phyloP scores from a whole-genome alignment of 2,113 vertebrate species.

The Taxidea taxus region DNA sequence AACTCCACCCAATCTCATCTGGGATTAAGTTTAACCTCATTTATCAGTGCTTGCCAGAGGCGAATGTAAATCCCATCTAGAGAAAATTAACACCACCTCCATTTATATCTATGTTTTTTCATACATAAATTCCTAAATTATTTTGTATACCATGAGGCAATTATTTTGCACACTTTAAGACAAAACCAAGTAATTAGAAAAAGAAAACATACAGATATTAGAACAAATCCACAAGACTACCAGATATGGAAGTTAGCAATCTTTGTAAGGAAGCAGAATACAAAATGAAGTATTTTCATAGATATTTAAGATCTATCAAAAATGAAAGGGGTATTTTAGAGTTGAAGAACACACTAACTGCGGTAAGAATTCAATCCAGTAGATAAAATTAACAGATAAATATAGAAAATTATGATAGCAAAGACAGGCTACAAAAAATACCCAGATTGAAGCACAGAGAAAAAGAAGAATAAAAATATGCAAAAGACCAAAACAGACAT shows the following conservation, averaged over 20 bases:
- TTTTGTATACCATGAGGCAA: neutral
- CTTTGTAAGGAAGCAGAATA: neutral
- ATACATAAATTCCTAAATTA: neutral
- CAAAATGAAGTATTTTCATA: neutral
- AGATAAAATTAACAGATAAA: neutral
- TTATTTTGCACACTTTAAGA: neutral
- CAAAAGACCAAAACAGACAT: neutral
- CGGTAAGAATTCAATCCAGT: neutral
- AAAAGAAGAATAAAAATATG: neutral
- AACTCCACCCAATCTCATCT: neutral
- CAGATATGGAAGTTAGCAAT: neutral
- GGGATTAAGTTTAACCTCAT: neutral
- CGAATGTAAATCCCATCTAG: neutral
- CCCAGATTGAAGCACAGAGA: neutral
- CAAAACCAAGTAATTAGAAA: neutral
- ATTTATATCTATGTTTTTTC: neutral
- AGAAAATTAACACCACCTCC: neutral
- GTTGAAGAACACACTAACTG: neutral
- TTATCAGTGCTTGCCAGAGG: neutral
- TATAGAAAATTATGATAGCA: neutral
- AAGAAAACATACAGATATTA: neutral
- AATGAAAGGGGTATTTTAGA: neutral
- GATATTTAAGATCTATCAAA: neutral
- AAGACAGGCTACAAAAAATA: neutral
- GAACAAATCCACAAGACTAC: neutral